Evolutionary conservation across 1,140 invertebrate genomes (phyloP).

Genomic region (Drosophila subpulchrella): DNA sequence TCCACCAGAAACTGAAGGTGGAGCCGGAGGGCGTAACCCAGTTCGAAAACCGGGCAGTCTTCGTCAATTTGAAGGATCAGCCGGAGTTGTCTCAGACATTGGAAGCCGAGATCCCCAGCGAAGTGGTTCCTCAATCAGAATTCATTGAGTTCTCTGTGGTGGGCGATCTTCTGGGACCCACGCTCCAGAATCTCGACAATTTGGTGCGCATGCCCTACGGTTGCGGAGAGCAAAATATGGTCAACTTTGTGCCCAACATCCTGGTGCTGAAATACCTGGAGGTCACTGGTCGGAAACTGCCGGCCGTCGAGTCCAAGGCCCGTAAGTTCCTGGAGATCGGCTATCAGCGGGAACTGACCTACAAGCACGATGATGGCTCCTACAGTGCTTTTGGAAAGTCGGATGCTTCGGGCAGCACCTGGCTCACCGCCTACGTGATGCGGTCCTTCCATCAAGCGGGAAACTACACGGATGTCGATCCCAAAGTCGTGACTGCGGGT

Average conservation of each 20-base stretch:
- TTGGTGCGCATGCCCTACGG: slow-evolving; percentile 94
- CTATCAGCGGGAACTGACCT: slow-evolving; percentile 97
- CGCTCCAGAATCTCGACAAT: slow-evolving; percentile 90
- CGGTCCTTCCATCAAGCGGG: slow-evolving; percentile 94
- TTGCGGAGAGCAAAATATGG: slow-evolving; percentile 98
- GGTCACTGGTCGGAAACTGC: slow-evolving; percentile 63
- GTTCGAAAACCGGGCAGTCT: slow-evolving; percentile 90
- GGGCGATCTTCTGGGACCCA: slow-evolving; percentile 91
- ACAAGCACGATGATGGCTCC: slow-evolving; percentile 94
- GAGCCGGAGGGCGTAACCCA: slow-evolving; percentile 92
- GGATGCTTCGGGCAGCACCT: slow-evolving; percentile 93
- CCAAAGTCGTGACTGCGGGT: slow-evolving; percentile 89
- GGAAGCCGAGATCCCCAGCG: slow-evolving; percentile 89
- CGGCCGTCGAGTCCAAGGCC: slow-evolving; percentile 86
- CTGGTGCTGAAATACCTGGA: slow-evolving; percentile 91
- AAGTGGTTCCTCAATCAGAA: slow-evolving; percentile 89
- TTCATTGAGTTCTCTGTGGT: slow-evolving; percentile 90
- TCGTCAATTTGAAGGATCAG: slow-evolving; percentile 89
- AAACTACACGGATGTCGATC: slow-evolving; percentile 92
- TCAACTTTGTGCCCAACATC: slow-evolving; percentile 96
- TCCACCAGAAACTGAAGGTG: slow-evolving; percentile 90
- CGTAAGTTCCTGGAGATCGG: slow-evolving; percentile 92
- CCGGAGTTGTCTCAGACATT: slow-evolving; percentile 86
- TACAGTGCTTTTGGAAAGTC: slow-evolving; percentile 96
- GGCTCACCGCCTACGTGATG: slow-evolving; percentile 96